Base-by-base conservation (phyloP, 37 sponge, comb jelly and placozoan genomes). In the Halichondria panicea region DNA sequence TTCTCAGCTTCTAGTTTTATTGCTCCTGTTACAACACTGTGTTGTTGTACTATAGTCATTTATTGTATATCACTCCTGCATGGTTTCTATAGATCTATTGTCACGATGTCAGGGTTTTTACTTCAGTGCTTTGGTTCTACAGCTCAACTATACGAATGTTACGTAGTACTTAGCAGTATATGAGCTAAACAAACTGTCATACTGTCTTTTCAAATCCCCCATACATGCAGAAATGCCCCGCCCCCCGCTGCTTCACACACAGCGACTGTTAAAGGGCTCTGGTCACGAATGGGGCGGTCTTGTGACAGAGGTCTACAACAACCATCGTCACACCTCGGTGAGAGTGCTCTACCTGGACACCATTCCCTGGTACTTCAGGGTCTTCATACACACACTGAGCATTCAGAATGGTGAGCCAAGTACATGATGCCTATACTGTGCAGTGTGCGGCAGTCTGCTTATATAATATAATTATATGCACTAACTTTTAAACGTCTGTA, bases 301-400 rank as follows among this genome's bases (percentile, higher is more conserved):
- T 2, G 45, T 52, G 32, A 81, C 81, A 22, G 73, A 80, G 74
- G 57, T 96, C 25, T 35, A 58, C 31, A 96, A 96, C 75, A 55
- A 46, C 48, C 81, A 79, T 37, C 55, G 50, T 32, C 30, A 30
- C 19, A 8, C 61, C 4, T 22, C 56, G 7, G 38, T 90, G 11
- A 68, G 65, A 28, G 67, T 85, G 28, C 43, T 77, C 31, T 83
- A 85, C 41, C 80, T 96, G 68, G 83, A 91, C 67, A 89, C 89
- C 75, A 81, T 98, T 19, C 99, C 99, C 5, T 98, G 99, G 99
- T 98, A 81, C 78, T 83, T 90, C 50, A 78, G 99, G 15, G 48
- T 94, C 37, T 92, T 76, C 70, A 41, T 87, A 12, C 95, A 94
- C 92, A 95, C 96, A 0, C 68, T 97, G 22, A 68, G 64, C 0